A percentile compares a stretch with the other conserved stretches of the same genome.
These are phyloP conservation scores for Brassicogethes aeneus DNA, from an alignment of 2,888 invertebrate genomes.

Conservation along the genomic window DNA sequence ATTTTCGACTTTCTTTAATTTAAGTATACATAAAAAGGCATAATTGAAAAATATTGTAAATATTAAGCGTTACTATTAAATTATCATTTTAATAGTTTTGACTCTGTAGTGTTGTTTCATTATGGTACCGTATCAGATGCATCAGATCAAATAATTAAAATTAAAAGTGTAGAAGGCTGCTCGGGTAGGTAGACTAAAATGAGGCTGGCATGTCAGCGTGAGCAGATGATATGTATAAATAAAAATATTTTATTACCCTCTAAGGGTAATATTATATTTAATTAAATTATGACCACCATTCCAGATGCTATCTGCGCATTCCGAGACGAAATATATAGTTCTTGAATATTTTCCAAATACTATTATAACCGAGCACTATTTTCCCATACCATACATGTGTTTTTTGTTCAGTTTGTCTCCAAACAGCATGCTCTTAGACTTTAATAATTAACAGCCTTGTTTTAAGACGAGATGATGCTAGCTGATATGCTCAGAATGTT, in stretches of 20 bases:
- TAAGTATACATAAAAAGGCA: too few species aligned
- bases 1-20: too few species aligned
- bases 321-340: slow-evolving; percentile 8
- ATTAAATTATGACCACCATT: slow-evolving; percentile 17
- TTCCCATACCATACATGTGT: too few species aligned
- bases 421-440: too few species aligned
- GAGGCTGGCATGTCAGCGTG: slow-evolving; percentile 14
- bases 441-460: too few species aligned
- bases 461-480: too few species aligned
- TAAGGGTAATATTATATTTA: slow-evolving; percentile 19
- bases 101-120: slow-evolving; percentile 17
- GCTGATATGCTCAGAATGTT: too few species aligned
- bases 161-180: too few species aligned
- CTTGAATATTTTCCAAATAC: slow-evolving; percentile 11
- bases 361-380: background rate
- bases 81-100: slow-evolving; percentile 19
- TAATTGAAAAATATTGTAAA: too few species aligned
- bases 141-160: slow-evolving; percentile 20
- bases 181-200: slow-evolving; percentile 15
- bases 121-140: slow-evolving; percentile 20
- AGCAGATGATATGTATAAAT: slow-evolving; percentile 16
- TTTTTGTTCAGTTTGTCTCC: too few species aligned
- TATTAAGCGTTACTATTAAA: slow-evolving; percentile 17
- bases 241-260: slow-evolving; percentile 20
- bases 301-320: slow-evolving; percentile 17